Conservation (phyloP, 2,888 invertebrate genomes). For the Standfussiana lucernea region DNA sequence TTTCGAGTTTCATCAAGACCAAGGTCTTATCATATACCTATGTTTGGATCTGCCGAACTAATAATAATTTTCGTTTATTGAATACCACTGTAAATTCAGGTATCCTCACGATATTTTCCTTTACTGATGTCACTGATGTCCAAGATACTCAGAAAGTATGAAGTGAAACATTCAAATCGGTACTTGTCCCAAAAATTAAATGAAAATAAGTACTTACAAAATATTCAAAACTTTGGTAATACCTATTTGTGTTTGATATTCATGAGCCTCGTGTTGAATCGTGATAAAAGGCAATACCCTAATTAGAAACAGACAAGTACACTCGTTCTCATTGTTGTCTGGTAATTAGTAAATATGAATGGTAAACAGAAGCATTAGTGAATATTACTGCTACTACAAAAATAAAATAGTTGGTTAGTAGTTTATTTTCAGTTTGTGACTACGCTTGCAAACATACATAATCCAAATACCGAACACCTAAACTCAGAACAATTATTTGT, state of each 20-base stretch:
- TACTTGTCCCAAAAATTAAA: neutral
- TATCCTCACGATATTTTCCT: neutral
- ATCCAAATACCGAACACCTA: neutral
- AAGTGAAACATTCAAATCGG: too few relatives aligned
- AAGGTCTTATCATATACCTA: neutral
- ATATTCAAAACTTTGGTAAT: slow-evolving; percentile 31
- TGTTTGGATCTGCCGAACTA: neutral
- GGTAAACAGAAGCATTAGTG: slow-evolving; percentile 18
- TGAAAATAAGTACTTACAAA: neutral
- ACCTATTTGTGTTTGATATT: slow-evolving; percentile 47
- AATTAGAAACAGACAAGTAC: slow-evolving; percentile 62
- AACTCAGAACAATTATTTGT: neutral
- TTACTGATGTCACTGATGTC: neutral
- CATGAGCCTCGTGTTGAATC: slow-evolving; percentile 60
- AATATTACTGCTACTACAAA: slow-evolving; percentile 14
- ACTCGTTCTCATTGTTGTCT: slow-evolving; percentile 66
- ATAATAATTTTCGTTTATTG: too few relatives aligned
- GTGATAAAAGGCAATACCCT: slow-evolving; percentile 69
- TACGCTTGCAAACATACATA: too few relatives aligned
- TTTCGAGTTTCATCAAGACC: neutral
- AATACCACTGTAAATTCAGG: too few relatives aligned
- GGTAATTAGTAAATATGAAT: slow-evolving; percentile 28
- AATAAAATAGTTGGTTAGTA: neutral
- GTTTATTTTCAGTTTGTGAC: neutral
- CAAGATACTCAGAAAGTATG: neutral